Conservation (phyloP, 2,797 vertebrate genomes). For the Paedocypris micromegethes region DNA sequence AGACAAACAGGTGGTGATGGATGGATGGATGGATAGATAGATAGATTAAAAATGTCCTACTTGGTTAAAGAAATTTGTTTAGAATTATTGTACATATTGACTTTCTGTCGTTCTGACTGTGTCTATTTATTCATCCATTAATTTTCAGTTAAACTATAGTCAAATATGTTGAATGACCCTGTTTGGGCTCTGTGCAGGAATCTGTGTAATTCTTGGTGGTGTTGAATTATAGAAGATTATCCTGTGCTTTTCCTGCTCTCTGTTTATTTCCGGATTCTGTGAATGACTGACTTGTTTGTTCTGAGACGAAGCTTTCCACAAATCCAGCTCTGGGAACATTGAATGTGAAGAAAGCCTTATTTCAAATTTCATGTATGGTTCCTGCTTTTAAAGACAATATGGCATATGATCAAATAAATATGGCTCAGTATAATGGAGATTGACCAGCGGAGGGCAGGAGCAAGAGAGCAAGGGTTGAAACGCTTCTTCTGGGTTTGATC, state of each 20-base stretch:
- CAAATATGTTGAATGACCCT: constrained; percentile 7
- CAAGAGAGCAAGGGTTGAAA: neutral
- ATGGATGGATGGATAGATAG: too few relatives aligned
- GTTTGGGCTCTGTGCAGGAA: constrained; percentile 26
- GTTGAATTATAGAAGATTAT: constrained; percentile 24
- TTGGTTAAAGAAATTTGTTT: too few relatives aligned
- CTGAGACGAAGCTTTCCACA: constrained; percentile 20
- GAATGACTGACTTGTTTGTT: constrained; percentile 30
- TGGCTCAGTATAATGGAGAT: neutral
- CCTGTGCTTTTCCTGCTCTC: constrained; percentile 6
- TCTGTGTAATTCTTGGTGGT: constrained; percentile 6
- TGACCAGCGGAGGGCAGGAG: neutral
- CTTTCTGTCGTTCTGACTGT: too few relatives aligned
- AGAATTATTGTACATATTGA: too few relatives aligned
- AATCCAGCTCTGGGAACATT: neutral
- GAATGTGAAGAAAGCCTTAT: too few relatives aligned
- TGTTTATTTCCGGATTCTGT: neutral
- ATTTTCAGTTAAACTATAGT: neutral
- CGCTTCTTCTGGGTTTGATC: too few relatives aligned
- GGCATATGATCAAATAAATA: neutral
- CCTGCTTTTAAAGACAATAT: constrained; percentile 3
- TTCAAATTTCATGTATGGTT: too few relatives aligned
- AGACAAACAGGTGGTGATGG: too few relatives aligned
- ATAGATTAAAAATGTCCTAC: too few relatives aligned
- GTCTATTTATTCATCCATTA: neutral